phyloP scores from a whole-genome alignment of 2,113 vertebrate genomes.

The Spea multiplicata region DNA sequence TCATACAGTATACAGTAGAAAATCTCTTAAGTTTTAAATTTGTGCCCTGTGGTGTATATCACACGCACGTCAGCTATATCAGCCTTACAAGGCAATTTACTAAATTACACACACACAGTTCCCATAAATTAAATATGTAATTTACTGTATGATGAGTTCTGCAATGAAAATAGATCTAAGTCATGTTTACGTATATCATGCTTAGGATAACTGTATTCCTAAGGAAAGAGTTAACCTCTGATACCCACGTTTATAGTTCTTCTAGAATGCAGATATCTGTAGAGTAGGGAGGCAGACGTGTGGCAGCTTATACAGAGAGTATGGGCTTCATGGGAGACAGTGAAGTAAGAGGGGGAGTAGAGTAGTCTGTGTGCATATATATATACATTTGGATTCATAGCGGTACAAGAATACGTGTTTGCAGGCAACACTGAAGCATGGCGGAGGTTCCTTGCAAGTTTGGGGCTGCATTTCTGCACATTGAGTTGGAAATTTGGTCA shows the following conservation, averaged over 20 bases:
- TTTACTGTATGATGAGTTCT: background rate
- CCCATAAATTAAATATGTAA: background rate
- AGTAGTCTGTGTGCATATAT: too few species aligned
- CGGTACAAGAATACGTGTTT: too few species aligned
- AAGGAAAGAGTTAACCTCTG: background rate
- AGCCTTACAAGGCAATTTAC: slow-evolving; percentile 1
- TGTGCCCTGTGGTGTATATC: background rate
- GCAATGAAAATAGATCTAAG: background rate
- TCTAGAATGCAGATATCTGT: too few species aligned
- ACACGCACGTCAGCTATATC: background rate
- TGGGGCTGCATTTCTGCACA: too few species aligned
- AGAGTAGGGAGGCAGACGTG: too few species aligned
- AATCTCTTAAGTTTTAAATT: background rate
- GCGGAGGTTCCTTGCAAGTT: too few species aligned
- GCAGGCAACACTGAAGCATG: too few species aligned
- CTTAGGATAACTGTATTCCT: background rate
- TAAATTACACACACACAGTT: background rate
- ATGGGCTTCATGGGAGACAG: too few species aligned
- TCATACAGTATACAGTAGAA: background rate
- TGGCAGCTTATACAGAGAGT: too few species aligned
- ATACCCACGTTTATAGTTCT: background rate
- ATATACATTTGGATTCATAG: too few species aligned
- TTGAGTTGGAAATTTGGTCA: too few species aligned
- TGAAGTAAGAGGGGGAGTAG: too few species aligned
- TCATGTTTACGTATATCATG: background rate